These are phyloP conservation scores for Mythimna ferrago DNA, from an alignment of 2,888 invertebrate genomes.

Conservation along the genomic window DNA sequence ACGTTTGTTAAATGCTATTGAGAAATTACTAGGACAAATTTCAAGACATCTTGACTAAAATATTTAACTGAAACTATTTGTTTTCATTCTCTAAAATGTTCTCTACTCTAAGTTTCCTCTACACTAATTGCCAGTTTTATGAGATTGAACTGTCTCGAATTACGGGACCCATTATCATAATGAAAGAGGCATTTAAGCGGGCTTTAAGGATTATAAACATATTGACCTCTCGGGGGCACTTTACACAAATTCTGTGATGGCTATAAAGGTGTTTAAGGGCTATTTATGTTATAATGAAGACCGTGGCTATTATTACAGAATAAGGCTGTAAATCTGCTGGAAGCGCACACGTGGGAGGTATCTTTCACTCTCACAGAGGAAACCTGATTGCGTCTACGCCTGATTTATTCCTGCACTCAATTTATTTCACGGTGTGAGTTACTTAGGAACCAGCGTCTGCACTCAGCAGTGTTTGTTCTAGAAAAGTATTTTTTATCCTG, in stretches of 20 bases:
- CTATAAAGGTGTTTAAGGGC: constrained; percentile 61
- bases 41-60: not conserved
- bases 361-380: constrained; percentile 70
- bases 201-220: constrained; percentile 42
- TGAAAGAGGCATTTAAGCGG: constrained; percentile 33
- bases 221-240: constrained; percentile 49
- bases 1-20: not conserved
- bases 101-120: not conserved
- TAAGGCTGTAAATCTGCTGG: constrained; percentile 74
- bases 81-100: constrained; percentile 9
- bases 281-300: constrained; percentile 70
- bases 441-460: constrained; percentile 32
- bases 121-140: constrained; percentile 21
- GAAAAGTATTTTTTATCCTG: constrained; percentile 23
- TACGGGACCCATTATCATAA: constrained; percentile 38
- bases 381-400: constrained; percentile 77
- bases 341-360: constrained; percentile 77
- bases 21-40: not conserved
- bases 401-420: constrained; percentile 74
- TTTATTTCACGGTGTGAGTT: constrained; percentile 64
- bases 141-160: constrained; percentile 19
- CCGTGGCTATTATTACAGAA: constrained; percentile 72
- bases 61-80: constrained; percentile 1
- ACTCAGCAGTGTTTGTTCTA: constrained; percentile 26
- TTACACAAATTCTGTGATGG: constrained; percentile 46